Evolutionary conservation across 2,113 vertebrate genomes (phyloP), one percentile per base, ranked within the genome.

Genomic region (Steatornis caripensis): DNA sequence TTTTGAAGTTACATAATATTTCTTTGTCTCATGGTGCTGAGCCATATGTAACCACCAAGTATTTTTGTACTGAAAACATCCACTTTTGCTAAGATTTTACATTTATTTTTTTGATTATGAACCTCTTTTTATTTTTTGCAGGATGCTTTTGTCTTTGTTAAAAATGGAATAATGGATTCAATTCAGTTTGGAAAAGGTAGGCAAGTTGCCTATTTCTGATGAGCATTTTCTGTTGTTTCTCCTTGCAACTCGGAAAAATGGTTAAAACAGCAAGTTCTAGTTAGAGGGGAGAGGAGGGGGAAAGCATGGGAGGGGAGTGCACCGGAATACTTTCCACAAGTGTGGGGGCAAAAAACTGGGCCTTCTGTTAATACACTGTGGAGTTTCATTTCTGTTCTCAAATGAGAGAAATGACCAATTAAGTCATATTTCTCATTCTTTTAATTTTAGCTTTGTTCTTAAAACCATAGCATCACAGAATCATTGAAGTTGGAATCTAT

Each of bases 161-260:
- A 98, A 98, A 98, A 91, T 61, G 98, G 98, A 94, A 96, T 98
- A 74, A 82, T 95, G 70, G 97, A 98, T 97, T 95, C 98, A 6
- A 85, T 99, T 94, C 98, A 99, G 11, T 98, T 98, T 97, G 99
- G 98, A 97, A 98, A 99, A 98, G 99, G 99, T 99, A 97, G n/a
- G 97, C 95, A 57, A 92, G 30, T 93, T 30, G 36, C 15, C 1
- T 53, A 4, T 24, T 46, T 86, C 34, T 60, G 57, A 90, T 23
- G 16, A 34, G 27, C 32, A 5, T 43, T 62, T 60, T 46, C 43
- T 68, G 34, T 22, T 77, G 27, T 65, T 69, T 89, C n/a, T 45
- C 16, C 36, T 60, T 71, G 36, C 5, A 5, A 45, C 16, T 66
- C 54, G 16, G 20, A 55, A 34, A 45, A 14, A 8, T 26, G 22